These are phyloP conservation scores for Druon quercuslanigerum DNA, from an alignment of 1,140 invertebrate species.

Conservation along the genomic window DNA sequence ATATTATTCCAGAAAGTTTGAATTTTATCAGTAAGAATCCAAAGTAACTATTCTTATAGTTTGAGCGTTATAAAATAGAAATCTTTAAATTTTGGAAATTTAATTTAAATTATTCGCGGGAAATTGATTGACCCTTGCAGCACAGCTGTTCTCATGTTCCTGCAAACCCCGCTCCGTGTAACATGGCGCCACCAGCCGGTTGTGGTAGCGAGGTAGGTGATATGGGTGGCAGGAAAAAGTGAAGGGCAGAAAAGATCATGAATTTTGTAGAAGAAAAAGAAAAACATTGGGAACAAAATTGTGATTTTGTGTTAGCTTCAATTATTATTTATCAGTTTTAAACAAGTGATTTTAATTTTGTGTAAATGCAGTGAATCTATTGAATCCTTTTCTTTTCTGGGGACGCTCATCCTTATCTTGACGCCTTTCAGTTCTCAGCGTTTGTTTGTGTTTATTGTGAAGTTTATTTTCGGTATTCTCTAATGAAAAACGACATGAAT, in stretches of 20 bases:
- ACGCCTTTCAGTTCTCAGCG: background rate
- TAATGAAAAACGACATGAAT: background rate
- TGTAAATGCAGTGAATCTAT: background rate
- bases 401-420: background rate
- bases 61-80: too few relatives aligned
- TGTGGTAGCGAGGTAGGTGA: too few relatives aligned
- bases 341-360: background rate
- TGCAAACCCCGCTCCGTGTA: too few relatives aligned
- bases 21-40: too few relatives aligned
- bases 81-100: too few relatives aligned
- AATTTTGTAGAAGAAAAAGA: constrained; percentile 6
- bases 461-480: background rate
- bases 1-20: too few relatives aligned
- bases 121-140: too few relatives aligned
- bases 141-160: too few relatives aligned
- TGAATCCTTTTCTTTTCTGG: background rate
- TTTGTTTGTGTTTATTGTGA: constrained; percentile 19
- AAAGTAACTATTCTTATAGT: too few relatives aligned
- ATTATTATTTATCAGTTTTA: background rate
- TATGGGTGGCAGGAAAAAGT: too few relatives aligned
- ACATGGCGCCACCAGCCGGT: too few relatives aligned
- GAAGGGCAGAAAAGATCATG: background rate
- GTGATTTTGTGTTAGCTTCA: background rate
- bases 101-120: too few relatives aligned
- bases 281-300: constrained; percentile 17